Percentiles rank a stretch among this genome's conserved stretches.
Evolutionary conservation across 1,140 invertebrate genomes (phyloP).

Genomic region (Pollicipes pollicipes): DNA sequence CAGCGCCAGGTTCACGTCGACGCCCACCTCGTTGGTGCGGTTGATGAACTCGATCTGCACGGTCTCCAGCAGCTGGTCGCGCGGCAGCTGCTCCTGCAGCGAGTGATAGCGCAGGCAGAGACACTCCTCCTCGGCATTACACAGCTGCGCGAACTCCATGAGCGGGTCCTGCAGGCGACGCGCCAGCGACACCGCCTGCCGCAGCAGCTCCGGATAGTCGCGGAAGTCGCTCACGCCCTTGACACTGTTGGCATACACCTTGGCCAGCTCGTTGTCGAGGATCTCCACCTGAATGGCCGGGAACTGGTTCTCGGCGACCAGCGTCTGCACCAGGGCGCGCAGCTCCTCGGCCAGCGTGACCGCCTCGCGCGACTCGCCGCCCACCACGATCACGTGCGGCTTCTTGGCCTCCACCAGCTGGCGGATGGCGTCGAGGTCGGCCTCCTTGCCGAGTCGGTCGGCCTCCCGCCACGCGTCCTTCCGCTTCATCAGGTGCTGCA

Average conservation of each 20-base stretch:
- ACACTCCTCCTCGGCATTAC: conserved; percentile 87
- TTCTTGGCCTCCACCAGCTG: conserved; percentile 78
- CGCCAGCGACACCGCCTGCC: conserved; percentile 81
- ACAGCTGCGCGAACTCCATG: conserved; percentile 87
- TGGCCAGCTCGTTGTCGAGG: conserved; percentile 77
- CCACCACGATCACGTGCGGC: conserved; percentile 80
- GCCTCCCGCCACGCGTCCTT: conserved; percentile 51
- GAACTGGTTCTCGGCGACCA: conserved; percentile 72
- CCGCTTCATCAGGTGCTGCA: conserved; percentile 66
- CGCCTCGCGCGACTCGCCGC: conserved; percentile 76
- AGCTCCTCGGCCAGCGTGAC: conserved; percentile 70
- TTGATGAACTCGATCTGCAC: conserved; percentile 80
- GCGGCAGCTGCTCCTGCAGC: conserved; percentile 35
- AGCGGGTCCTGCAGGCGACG: conserved; percentile 86
- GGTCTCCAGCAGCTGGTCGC: conserved; percentile 22
- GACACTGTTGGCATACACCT: conserved; percentile 74
- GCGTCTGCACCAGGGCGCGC: conserved; percentile 45
- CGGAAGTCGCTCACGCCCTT: conserved; percentile 72
- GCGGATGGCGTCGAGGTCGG: conserved; percentile 58
- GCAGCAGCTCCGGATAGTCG: conserved; percentile 70
- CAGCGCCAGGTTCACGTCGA: conserved; percentile 87
- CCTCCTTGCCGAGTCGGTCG: conserved; percentile 55
- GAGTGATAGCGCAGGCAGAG: conserved; percentile 81
- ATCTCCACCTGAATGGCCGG: conserved; percentile 75
- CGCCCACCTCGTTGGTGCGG: conserved; percentile 92